Conservation (phyloP, 2,797 vertebrate genomes). For the Myripristis jacobus region DNA sequence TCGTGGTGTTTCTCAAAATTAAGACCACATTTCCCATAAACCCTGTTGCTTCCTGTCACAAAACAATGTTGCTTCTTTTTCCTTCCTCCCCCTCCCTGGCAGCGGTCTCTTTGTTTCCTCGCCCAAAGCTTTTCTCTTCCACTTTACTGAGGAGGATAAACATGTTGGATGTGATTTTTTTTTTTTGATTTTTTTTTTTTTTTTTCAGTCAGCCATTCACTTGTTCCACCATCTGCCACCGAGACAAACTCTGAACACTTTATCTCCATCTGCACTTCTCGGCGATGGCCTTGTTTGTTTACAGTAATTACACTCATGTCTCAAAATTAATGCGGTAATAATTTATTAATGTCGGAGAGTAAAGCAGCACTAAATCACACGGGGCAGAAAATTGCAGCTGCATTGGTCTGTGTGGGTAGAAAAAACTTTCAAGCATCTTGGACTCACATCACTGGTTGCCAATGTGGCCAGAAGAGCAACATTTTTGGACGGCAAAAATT, state of each 20-base stretch:
- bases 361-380: no score
- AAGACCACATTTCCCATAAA: no score
- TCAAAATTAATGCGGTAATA: slow-evolving; percentile 10
- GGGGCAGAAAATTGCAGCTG: no score
- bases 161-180: slow-evolving; percentile 41
- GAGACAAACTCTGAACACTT: slow-evolving; percentile 57
- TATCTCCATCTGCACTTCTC: slow-evolving; percentile 64
- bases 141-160: slow-evolving; percentile 39
- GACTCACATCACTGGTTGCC: no score
- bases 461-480: no score
- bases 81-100: not conserved
- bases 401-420: no score
- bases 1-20: no score
- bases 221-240: slow-evolving; percentile 70
- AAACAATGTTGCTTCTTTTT: not conserved
- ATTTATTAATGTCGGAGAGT: not conserved
- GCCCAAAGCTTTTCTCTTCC: slow-evolving; percentile 24
- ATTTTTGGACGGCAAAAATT: no score
- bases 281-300: slow-evolving; percentile 55
- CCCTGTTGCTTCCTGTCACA: no score
- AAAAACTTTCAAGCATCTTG: no score
- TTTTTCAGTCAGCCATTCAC: slow-evolving; percentile 28
- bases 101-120: slow-evolving; percentile 25
- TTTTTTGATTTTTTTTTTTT: slow-evolving; percentile 1
- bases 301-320: slow-evolving; percentile 40